A percentile compares a stretch with the other conserved stretches of the same genome.
Conservation (phyloP, 64 coral and sea anemone species). For the Pocillopora damicornis region DNA sequence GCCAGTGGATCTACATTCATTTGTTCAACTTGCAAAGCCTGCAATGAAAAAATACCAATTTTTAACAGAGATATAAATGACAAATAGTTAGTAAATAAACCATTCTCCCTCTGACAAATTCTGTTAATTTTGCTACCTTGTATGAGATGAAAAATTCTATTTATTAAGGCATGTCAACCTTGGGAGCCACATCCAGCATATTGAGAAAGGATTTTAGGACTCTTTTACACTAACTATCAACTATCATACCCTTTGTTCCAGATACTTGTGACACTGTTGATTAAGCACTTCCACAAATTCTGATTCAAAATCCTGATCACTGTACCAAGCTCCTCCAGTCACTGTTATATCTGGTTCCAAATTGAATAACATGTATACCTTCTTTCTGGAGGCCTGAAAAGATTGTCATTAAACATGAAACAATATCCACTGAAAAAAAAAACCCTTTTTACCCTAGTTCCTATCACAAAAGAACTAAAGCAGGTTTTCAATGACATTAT, state of each 20-base stretch:
- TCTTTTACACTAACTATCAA: not conserved
- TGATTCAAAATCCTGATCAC: conserved; percentile 98
- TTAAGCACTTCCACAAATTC: conserved; percentile 98
- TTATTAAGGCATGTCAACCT: too few species aligned
- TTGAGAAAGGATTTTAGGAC: too few species aligned
- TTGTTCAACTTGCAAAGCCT: conserved; percentile 73
- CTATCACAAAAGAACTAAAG: too few species aligned
- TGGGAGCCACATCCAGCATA: too few species aligned
- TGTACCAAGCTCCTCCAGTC: conserved; percentile 97
- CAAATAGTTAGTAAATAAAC: too few species aligned
- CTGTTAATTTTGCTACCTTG: too few species aligned
- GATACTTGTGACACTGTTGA: conserved; percentile 94
- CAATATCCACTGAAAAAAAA: too few species aligned
- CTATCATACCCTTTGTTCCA: conserved; percentile 81
- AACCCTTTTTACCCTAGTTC: too few species aligned
- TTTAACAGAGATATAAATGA: not conserved
- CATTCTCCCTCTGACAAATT: too few species aligned
- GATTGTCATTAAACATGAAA: too few species aligned
- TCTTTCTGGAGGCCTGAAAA: conserved; percentile 88
- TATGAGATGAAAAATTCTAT: too few species aligned
- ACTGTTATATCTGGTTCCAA: conserved; percentile 91
- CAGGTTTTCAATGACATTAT: too few species aligned
- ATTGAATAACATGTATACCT: conserved; percentile 95
- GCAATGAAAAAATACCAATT: not conserved
- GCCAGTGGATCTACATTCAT: conserved; percentile 80